Percentiles rank a stretch among this genome's conserved stretches.
Evolutionary conservation across 2,113 vertebrate genomes (phyloP).

Genomic region (Amblyopsis rosae): DNA sequence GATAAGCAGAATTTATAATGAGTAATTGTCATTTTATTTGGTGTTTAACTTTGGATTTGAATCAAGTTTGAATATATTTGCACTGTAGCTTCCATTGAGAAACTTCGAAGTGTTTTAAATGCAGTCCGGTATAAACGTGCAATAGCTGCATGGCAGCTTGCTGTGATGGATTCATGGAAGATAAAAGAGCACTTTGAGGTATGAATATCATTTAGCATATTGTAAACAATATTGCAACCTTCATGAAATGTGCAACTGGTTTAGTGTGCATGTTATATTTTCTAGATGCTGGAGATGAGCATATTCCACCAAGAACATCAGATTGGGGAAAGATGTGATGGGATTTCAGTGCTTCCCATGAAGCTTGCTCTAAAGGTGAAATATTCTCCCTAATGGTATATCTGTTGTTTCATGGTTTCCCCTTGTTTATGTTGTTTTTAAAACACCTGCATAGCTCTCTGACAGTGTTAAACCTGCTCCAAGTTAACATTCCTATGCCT

Average conservation of each 20-base stretch:
- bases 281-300: slow-evolving; percentile 47
- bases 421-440: background rate
- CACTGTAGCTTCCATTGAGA: slow-evolving; percentile 46
- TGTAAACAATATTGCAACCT: background rate
- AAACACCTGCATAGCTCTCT: background rate
- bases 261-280: background rate
- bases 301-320: slow-evolving; percentile 2
- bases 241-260: background rate
- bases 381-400: background rate
- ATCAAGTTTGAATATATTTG: slow-evolving; percentile 19
- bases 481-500: no score
- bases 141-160: slow-evolving; percentile 47
- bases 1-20: background rate
- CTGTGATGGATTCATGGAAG: slow-evolving; percentile 53
- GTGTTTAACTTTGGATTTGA: background rate
- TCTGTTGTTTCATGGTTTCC: background rate
- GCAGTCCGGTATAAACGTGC: slow-evolving; percentile 27
- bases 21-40: background rate
- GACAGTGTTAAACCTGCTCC: no score
- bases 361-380: slow-evolving; percentile 62
- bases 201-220: slow-evolving; percentile 9
- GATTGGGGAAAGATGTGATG: slow-evolving; percentile 41
- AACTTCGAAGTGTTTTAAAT: slow-evolving; percentile 46
- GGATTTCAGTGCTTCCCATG: slow-evolving; percentile 54
- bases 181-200: slow-evolving; percentile 63